Percentiles rank a stretch among this genome's conserved stretches.
phyloP scores from a whole-genome alignment of 2,888 invertebrate genomes.

The Apamea epomidion region DNA sequence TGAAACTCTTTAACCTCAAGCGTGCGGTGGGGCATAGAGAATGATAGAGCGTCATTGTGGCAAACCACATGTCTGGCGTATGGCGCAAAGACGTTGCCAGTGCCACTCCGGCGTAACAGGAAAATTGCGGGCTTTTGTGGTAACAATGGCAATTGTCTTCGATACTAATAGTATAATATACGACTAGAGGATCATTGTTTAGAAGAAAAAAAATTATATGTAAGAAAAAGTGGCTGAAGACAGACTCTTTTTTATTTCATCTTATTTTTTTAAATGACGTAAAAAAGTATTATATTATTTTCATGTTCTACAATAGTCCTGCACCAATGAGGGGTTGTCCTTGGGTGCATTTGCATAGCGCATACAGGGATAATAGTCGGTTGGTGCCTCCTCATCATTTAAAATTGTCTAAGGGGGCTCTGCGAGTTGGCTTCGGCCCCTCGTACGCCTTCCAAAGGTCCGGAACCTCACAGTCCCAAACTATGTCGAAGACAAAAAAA shows the following conservation, averaged over 20 bases:
- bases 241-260: not conserved
- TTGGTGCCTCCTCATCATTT: no score
- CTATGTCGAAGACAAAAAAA: no score
- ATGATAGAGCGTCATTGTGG: conserved; percentile 64
- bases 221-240: conserved; percentile 6
- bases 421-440: no score
- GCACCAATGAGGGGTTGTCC: no score
- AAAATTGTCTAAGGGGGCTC: no score
- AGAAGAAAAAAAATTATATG: conserved; percentile 15
- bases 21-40: conserved; percentile 75
- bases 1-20: conserved; percentile 48
- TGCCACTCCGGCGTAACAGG: conserved; percentile 70
- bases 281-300: not conserved
- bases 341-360: no score
- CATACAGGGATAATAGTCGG: no score
- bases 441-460: no score
- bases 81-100: conserved; percentile 76
- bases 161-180: conserved; percentile 54
- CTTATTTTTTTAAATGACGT: not conserved
- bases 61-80: conserved; percentile 84
- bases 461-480: no score
- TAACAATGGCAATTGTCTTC: conserved; percentile 67
- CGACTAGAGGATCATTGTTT: conserved; percentile 39
- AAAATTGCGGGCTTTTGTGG: conserved; percentile 75
- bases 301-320: no score